Base-by-base conservation (phyloP, 1,140 invertebrate species). In the Doryteuthis pealeii region DNA sequence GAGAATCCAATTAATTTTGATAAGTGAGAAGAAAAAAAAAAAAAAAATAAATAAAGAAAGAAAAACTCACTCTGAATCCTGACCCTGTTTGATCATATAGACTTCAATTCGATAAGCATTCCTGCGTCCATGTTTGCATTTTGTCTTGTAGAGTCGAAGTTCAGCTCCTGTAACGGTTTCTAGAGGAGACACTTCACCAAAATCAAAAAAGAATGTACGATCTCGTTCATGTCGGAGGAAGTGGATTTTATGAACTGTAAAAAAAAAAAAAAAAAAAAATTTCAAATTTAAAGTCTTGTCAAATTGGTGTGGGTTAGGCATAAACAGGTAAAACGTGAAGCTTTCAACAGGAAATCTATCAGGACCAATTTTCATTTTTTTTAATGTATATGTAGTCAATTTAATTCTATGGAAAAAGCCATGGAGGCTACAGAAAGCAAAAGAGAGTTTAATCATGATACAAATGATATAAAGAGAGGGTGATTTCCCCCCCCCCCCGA, bases 171-270 rank as follows among this genome's bases (percentile, higher is more conserved):
- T 91, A 28, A 97, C 91, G 10, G 91, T 91, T 80, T 96, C 93
- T 73, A 92, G 92, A 2, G 94, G 92, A 15, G 85, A 79, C 10
- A 96, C 92, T 82, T 96, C 94, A 5, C 92, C 91, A 12, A 96
- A 92, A 85, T 97, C 94, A 86, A 98, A 98, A 94, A 94, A 97
- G 22, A 97, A 91, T 58, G 93, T 91, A 81, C 93, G 92, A 3
- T 95, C 94, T 82, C 92, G 92, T 76, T 95, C 94, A 81, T 96
- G 94, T 2, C 94, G 90, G 14, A 87, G 76, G 74, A 81, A 82
- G 26, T 82, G 76, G 15, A 79, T 89, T 75, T 79, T 80, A 40
- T 68, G 74, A 40, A 79, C 83, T 83, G 79, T 3, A 75, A 79
- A 74, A 71, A 66, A 74, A 68, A 75, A 76, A 73, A 74, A 76